phyloP scores from a whole-genome alignment of 53 echinoderm and acorn worm species.

The Luidia sarsii region DNA sequence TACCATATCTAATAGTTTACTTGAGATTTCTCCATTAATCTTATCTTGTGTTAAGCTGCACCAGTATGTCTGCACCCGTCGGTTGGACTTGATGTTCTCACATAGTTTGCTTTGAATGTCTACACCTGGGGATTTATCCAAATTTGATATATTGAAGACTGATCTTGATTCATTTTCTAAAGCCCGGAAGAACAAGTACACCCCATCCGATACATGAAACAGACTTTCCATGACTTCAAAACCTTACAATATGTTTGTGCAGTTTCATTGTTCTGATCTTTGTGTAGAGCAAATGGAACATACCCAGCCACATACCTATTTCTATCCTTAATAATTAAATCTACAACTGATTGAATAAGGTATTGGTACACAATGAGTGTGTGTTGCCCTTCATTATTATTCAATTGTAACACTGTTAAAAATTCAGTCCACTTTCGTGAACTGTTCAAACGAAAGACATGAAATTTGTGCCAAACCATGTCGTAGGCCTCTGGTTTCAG shows the following conservation, averaged over 20 bases:
- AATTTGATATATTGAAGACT: not conserved
- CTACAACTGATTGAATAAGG: not conserved
- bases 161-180: slow-evolving; percentile 3
- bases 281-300: slow-evolving; percentile 16
- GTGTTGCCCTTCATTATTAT: not conserved
- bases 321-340: not conserved
- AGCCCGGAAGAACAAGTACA: slow-evolving; percentile 7
- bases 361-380: not conserved
- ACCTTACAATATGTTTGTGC: not conserved
- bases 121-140: not conserved
- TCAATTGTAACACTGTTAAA: not conserved
- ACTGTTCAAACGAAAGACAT: not conserved
- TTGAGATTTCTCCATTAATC: slow-evolving; percentile 2
- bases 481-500: not conserved
- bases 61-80: not conserved
- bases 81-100: not conserved
- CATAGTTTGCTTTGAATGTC: not conserved
- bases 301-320: slow-evolving; percentile 25
- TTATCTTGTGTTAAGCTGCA: not conserved
- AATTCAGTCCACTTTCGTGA: not conserved
- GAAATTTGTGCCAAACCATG: not conserved
- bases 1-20: not conserved
- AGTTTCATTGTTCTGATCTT: not conserved
- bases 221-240: slow-evolving; percentile 1
- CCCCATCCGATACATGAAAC: not conserved